Evolutionary conservation across 2,888 invertebrate genomes (phyloP).

Genomic region (Capitulum mitella): DNA sequence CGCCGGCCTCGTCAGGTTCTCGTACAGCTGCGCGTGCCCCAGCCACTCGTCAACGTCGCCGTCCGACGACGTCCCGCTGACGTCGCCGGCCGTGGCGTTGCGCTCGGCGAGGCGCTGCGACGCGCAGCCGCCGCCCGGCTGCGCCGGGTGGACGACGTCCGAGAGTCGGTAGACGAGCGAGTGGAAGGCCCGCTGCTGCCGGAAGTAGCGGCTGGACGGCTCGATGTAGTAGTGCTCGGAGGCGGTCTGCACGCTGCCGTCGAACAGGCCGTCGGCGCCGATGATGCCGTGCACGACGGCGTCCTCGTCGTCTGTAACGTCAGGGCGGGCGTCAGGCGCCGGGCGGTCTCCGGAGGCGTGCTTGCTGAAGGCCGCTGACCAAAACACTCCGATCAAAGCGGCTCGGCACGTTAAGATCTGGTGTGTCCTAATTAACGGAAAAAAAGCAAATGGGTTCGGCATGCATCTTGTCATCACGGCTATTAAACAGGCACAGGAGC

Average conservation of each 20-base stretch:
- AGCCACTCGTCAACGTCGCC: constrained; percentile 7
- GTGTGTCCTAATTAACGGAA: no score
- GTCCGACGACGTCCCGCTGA: not conserved
- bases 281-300: constrained; percentile 77
- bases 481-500: no score
- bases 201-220: constrained; percentile 59
- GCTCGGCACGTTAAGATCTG: no score
- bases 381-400: no score
- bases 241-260: constrained; percentile 73
- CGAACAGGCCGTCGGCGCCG: constrained; percentile 78
- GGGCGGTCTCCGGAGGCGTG: no score
- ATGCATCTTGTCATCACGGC: no score
- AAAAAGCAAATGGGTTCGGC: no score
- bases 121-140: constrained; percentile 47
- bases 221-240: constrained; percentile 76
- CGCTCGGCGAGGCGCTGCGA: constrained; percentile 47
- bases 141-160: constrained; percentile 55
- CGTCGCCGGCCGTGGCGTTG: constrained; percentile 25
- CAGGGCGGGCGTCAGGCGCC: constrained; percentile 13
- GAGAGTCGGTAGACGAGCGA: constrained; percentile 75
- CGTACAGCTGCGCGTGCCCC: constrained; percentile 3
- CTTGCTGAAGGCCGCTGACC: no score
- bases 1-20: not conserved
- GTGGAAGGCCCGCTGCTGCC: constrained; percentile 53
- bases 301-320: constrained; percentile 62